Base-by-base conservation (phyloP, 2,797 vertebrate species). In the Cryptoblepharus egeriae region DNA sequence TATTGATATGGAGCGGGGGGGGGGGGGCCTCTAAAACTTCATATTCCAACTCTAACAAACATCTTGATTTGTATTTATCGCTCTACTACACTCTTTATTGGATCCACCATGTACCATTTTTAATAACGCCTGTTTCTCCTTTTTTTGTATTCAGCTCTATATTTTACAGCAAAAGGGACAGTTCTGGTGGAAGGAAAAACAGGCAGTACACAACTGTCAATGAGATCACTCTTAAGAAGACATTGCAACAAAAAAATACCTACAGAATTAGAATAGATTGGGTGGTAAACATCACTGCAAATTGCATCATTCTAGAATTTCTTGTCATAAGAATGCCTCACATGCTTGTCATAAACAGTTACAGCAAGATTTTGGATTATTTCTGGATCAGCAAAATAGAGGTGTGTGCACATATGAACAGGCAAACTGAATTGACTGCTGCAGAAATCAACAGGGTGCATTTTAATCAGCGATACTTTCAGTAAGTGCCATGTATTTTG, bases 391-490 rank as follows among this genome's bases (percentile, higher is more conserved):
- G 24, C 58, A 32, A 60, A 71, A 80, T 32, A 9, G 76, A 30
- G 8, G 58, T 7, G 26, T 18, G 18, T 61, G 22, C 20, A 68
- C 6, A 12, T 28, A 32, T 12, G 15, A 3, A 12, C 37, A 80
- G 78, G 20, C 30, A 63, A 61, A 77, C 28, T n/a, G 32, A 15
- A 15, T 22, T 80, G 39, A 49, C n/a, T 45, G 42, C 69, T 37
- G 28, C 42, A 35, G 57, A 80, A 80, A 80, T 80, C 78, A 52
- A 72, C 49, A 72, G n/a, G 63, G 52, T 26, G 42, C 42, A 72
- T 30, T 80, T 80, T 73, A 64, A 80, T 73, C 58, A 73, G 32
- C 58, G 72, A 39, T 72, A 28, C 60, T 73, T 80, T 64, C 30
- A n/a, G 69, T 64, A 64, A 73, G 37, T 52, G 69, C 30, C 11